Percentiles rank a stretch among this genome's conserved stretches.
Conservation (phyloP, 2,888 invertebrate genomes). For the Sialis fuliginosa region DNA sequence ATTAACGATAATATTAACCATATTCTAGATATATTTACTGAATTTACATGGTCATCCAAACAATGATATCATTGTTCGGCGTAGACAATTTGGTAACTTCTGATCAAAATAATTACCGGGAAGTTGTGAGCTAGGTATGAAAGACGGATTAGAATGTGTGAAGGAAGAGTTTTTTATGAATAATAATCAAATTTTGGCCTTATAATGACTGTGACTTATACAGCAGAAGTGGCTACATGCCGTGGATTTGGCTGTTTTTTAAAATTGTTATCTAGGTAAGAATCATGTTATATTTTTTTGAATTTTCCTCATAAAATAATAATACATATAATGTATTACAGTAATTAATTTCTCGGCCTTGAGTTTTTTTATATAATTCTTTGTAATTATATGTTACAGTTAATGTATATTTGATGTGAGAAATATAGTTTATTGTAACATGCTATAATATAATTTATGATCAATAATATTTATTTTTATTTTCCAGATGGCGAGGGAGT, state of each 20-base stretch:
- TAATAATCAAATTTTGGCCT: too few relatives aligned
- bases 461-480: slow-evolving; percentile 7
- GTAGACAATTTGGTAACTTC: too few relatives aligned
- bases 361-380: not conserved
- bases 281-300: not conserved
- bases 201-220: slow-evolving; percentile 71
- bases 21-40: too few relatives aligned
- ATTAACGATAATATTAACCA: too few relatives aligned
- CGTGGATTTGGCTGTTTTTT: slow-evolving; percentile 75
- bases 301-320: not conserved
- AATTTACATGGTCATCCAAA: too few relatives aligned
- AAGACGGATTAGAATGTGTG: too few relatives aligned
- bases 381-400: not conserved
- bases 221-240: slow-evolving; percentile 72
- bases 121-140: too few relatives aligned
- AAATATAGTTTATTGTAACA: not conserved
- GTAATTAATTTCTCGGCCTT: not conserved
- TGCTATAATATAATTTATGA: slow-evolving; percentile 4
- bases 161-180: too few relatives aligned
- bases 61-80: too few relatives aligned
- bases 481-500: slow-evolving; percentile 81
- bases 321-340: not conserved
- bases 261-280: slow-evolving; percentile 64
- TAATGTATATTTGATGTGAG: not conserved
- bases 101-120: too few relatives aligned